A percentile compares a stretch with the other conserved stretches of the same genome.
Evolutionary conservation across 1,140 invertebrate species (phyloP).

Genomic region (Drosophila miranda): DNA sequence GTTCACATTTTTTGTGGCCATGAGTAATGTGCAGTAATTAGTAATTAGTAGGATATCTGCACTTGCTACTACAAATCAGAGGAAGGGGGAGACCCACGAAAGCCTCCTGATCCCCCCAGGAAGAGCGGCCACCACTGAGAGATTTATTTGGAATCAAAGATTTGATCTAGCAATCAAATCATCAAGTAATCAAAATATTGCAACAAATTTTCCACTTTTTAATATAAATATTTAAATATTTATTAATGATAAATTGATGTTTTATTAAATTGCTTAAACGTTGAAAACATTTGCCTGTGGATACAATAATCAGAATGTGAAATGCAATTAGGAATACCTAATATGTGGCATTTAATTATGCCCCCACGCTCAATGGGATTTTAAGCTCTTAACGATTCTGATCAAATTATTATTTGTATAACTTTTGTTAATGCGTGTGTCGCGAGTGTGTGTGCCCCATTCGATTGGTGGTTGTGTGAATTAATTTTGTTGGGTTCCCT

Average conservation of each 20-base stretch:
- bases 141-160: neutral
- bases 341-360: slow-evolving; percentile 39
- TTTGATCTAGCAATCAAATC: neutral
- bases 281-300: too few relatives aligned
- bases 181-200: too few relatives aligned
- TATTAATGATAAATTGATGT: neutral
- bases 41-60: slow-evolving; percentile 55
- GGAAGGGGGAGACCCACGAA: slow-evolving; percentile 42
- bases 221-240: too few relatives aligned
- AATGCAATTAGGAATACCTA: neutral
- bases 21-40: slow-evolving; percentile 56
- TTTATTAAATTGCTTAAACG: slow-evolving; percentile 4
- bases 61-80: slow-evolving; percentile 29
- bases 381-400: slow-evolving; percentile 31
- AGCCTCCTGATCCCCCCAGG: slow-evolving; percentile 18
- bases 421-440: slow-evolving; percentile 16
- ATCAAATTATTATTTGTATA: slow-evolving; percentile 18
- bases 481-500: slow-evolving; percentile 9
- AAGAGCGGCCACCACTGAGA: slow-evolving; percentile 19
- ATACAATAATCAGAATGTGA: too few relatives aligned
- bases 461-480: slow-evolving; percentile 23
- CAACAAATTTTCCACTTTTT: too few relatives aligned
- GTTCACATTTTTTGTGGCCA: slow-evolving; percentile 38
- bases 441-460: neutral
- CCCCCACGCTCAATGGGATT: slow-evolving; percentile 12